A percentile compares a stretch with the other conserved stretches of the same genome.
Conservation (phyloP, 1,140 invertebrate species). For the Drosophila busckii region DNA sequence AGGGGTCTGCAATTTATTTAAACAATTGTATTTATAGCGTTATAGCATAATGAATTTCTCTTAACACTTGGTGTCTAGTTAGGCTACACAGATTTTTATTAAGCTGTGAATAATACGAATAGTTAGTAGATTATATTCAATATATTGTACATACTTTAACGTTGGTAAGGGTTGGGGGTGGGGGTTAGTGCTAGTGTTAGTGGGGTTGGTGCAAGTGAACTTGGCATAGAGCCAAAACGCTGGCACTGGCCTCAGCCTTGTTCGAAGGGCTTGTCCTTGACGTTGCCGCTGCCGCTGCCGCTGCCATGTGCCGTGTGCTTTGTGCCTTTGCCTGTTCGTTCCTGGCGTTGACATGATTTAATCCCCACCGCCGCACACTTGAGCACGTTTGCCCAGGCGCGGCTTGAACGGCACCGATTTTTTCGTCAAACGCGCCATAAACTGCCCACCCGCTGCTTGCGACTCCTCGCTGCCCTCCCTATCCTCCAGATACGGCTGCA, state of each 20-base stretch:
- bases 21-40: constrained; percentile 12
- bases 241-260: constrained; percentile 38
- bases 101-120: too few species aligned
- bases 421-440: constrained; percentile 68
- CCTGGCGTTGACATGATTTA: constrained; percentile 55
- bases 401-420: constrained; percentile 78
- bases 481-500: constrained; percentile 47
- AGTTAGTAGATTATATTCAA: constrained; percentile 29
- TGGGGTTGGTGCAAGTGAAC: constrained; percentile 24
- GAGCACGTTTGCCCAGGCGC: constrained; percentile 73
- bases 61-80: constrained; percentile 17
- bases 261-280: constrained; percentile 19
- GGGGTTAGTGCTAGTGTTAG: constrained; percentile 23
- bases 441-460: constrained; percentile 60
- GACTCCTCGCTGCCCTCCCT: constrained; percentile 38
- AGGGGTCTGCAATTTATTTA: constrained; percentile 37
- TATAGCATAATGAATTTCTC: constrained; percentile 5
- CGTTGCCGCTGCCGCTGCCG: constrained; percentile 37
- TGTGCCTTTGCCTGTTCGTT: constrained; percentile 18
- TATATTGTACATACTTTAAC: constrained; percentile 1
- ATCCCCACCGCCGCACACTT: constrained; percentile 62
- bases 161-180: constrained; percentile 11
- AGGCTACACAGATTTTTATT: constrained; percentile 20
- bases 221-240: constrained; percentile 29
- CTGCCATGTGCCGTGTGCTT: constrained; percentile 13